Conservation (phyloP, 2,797 vertebrate genomes). For the Tinamus major region DNA sequence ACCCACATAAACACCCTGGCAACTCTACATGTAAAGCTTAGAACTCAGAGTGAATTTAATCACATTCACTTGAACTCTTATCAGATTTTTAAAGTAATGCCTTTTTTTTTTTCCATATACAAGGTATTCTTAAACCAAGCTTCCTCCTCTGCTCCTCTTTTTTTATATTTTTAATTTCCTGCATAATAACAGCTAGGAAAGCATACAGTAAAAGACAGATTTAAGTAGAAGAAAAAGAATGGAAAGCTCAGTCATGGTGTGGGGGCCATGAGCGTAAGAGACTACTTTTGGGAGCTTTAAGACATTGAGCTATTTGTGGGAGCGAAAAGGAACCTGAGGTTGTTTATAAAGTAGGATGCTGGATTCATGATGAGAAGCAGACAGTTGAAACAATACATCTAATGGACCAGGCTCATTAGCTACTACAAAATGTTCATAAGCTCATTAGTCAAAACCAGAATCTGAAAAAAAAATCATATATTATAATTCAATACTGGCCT, state of each 20-base stretch:
- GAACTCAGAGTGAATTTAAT: background rate
- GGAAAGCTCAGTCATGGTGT: background rate
- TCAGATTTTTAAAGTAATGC: background rate
- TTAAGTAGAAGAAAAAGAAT: background rate
- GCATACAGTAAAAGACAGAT: background rate
- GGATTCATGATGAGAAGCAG: background rate
- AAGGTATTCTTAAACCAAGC: background rate
- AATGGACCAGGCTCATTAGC: background rate
- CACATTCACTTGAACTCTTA: background rate
- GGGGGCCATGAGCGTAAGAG: background rate
- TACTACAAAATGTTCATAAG: background rate
- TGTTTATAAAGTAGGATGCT: background rate
- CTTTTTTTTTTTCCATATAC: background rate
- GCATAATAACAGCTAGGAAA: background rate
- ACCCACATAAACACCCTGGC: background rate
- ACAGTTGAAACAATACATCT: background rate
- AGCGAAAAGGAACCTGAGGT: background rate
- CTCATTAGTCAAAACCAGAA: background rate
- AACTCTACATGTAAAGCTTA: accelerated
- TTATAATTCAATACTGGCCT: background rate
- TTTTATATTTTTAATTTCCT: background rate
- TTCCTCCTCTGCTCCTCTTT: too few species aligned
- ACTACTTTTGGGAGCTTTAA: background rate
- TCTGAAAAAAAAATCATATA: background rate
- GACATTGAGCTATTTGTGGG: accelerated